A percentile compares a stretch with the other conserved stretches of the same genome.
These are phyloP conservation scores for Holothuria glaberrima DNA, from an alignment of 35 echinoderm and acorn worm genomes.

Conservation along the genomic window DNA sequence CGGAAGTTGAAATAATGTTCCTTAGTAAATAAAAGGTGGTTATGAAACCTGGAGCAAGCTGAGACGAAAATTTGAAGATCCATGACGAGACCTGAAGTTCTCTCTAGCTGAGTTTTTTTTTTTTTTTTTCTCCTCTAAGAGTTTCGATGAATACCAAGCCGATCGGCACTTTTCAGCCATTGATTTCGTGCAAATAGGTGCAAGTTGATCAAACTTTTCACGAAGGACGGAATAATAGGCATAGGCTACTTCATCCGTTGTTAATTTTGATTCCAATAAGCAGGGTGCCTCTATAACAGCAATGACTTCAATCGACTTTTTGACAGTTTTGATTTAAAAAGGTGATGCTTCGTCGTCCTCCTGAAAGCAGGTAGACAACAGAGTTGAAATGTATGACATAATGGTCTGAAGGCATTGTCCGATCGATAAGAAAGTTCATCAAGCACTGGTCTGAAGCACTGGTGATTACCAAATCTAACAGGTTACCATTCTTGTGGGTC, in stretches of 20 bases:
- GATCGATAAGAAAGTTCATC: not conserved
- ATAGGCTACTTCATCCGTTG: not conserved
- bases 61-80: too few relatives aligned
- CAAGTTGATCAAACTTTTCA: not conserved
- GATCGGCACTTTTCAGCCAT: not conserved
- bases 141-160: not conserved
- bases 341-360: not conserved
- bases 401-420: constrained; percentile 15
- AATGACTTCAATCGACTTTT: not conserved
- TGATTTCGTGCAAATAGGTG: not conserved
- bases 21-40: too few relatives aligned
- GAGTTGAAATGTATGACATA: not conserved
- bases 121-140: too few relatives aligned
- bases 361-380: not conserved
- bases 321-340: not conserved
- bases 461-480: too few relatives aligned
- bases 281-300: not conserved
- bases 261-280: not conserved
- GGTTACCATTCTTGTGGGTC: too few relatives aligned
- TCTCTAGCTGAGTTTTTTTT: too few relatives aligned
- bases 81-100: too few relatives aligned
- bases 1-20: too few relatives aligned
- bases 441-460: not conserved
- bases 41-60: too few relatives aligned
- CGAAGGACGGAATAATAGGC: not conserved